A percentile compares a stretch with the other conserved stretches of the same genome.
Conservation (phyloP, 2,888 invertebrate genomes). For the Elmis aenea region DNA sequence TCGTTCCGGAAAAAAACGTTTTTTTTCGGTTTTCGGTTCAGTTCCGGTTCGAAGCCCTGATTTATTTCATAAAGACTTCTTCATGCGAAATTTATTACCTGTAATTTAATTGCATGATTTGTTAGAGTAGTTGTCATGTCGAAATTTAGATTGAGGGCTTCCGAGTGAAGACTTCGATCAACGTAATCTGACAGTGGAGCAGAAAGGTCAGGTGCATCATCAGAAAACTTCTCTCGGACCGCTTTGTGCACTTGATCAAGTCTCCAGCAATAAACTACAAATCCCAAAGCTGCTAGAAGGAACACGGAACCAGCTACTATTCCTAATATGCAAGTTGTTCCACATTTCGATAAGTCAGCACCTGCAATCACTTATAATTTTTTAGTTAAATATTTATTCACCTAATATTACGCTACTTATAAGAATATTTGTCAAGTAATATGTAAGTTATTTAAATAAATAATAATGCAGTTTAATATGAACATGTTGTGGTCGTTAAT, state of each 20-base stretch:
- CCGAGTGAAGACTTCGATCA: constrained; percentile 33
- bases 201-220: constrained; percentile 36
- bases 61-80: no score
- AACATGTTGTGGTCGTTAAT: no score
- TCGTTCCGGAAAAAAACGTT: no score
- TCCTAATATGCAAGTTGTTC: constrained; percentile 47
- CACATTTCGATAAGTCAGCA: constrained; percentile 41
- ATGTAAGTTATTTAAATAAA: no score
- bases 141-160: constrained; percentile 40
- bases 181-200: constrained; percentile 40
- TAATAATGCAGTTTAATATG: no score
- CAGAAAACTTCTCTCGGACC: constrained; percentile 35
- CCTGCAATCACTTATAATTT: no score
- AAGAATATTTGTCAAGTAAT: no score
- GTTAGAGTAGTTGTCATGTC: constrained; percentile 37
- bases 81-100: constrained; percentile 31
- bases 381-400: no score
- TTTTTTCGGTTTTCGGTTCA: no score
- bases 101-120: constrained; percentile 33
- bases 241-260: constrained; percentile 36
- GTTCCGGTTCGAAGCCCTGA: no score
- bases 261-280: constrained; percentile 38
- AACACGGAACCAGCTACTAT: constrained; percentile 45
- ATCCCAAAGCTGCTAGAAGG: constrained; percentile 33
- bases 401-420: no score